Evolutionary conservation across 2,797 vertebrate genomes (phyloP).

Genomic region (Cryptoprocta ferox): DNA sequence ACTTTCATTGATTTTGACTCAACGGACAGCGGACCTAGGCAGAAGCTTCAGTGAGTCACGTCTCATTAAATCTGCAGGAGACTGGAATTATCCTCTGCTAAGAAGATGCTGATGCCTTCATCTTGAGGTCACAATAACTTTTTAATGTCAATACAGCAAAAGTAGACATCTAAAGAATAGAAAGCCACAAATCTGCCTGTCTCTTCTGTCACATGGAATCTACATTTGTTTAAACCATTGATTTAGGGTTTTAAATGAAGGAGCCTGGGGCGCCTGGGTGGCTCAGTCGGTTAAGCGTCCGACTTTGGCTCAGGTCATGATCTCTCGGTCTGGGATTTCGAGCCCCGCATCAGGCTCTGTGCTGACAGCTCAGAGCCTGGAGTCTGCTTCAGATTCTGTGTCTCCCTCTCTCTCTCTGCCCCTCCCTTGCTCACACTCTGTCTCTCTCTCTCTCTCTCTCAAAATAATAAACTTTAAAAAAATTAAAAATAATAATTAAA

Average conservation of each 20-base stretch:
- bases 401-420: too few species aligned
- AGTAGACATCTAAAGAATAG: constrained; percentile 76
- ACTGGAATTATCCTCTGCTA: constrained; percentile 77
- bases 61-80: constrained; percentile 80
- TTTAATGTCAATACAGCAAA: constrained; percentile 72
- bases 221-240: constrained; percentile 59
- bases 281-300: too few species aligned
- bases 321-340: too few species aligned
- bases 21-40: constrained; percentile 89
- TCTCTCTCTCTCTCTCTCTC: too few species aligned
- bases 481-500: too few species aligned
- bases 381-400: too few species aligned
- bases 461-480: too few species aligned
- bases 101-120: constrained; percentile 82
- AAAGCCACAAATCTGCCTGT: constrained; percentile 62
- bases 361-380: too few species aligned
- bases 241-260: constrained; percentile 63
- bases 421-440: too few species aligned
- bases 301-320: too few species aligned
- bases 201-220: constrained; percentile 65
- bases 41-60: constrained; percentile 83
- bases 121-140: constrained; percentile 83
- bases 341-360: too few species aligned
- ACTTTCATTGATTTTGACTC: constrained; percentile 96
- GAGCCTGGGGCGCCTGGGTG: neutral